Conservation (phyloP, 2,888 invertebrate genomes). For the Temnothorax unifasciatus region DNA sequence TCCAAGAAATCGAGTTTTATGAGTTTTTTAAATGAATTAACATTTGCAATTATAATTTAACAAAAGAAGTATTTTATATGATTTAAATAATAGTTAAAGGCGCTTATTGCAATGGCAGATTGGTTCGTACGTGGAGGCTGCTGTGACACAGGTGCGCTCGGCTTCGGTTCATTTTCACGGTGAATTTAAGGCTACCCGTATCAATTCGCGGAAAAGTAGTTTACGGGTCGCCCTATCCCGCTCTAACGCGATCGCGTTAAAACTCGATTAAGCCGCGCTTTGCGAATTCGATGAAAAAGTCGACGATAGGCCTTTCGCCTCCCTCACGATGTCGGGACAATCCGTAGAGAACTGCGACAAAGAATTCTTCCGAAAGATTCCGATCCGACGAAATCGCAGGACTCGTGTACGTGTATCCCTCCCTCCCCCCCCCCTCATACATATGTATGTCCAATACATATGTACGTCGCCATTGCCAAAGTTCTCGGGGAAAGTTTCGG, state of each 20-base stretch:
- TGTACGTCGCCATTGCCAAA: slow-evolving; percentile 47
- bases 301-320: neutral
- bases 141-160: slow-evolving; percentile 52
- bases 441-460: slow-evolving; percentile 59
- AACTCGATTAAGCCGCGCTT: slow-evolving; percentile 45
- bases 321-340: neutral
- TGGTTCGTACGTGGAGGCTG: neutral
- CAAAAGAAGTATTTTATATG: neutral
- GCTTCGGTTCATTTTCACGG: slow-evolving; percentile 44
- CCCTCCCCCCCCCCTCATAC: slow-evolving; percentile 15
- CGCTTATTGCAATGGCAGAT: neutral
- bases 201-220: slow-evolving; percentile 33
- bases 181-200: slow-evolving; percentile 35
- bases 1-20: neutral
- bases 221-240: slow-evolving; percentile 15
- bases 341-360: neutral
- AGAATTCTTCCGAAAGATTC: slow-evolving; percentile 17
- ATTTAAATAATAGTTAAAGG: neutral
- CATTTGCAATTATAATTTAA: neutral
- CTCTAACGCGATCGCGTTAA: slow-evolving; percentile 30
- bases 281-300: slow-evolving; percentile 16
- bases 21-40: neutral
- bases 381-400: slow-evolving; percentile 5
- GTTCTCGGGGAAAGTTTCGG: slow-evolving; percentile 62
- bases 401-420: slow-evolving; percentile 5